Conservation (phyloP, 2,113 vertebrate species). For the Crotalus horridus region DNA sequence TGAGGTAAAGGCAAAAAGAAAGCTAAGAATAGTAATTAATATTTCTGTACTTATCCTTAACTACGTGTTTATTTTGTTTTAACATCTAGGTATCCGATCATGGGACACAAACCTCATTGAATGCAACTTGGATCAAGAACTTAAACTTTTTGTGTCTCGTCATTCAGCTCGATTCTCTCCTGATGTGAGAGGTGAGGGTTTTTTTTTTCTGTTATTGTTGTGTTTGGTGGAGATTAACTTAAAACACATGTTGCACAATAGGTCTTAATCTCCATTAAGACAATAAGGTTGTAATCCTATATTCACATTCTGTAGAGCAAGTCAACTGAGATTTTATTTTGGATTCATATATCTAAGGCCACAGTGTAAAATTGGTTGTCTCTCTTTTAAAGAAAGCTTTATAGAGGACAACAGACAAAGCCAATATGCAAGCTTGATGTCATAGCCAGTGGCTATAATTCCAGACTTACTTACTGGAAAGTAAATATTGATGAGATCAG, state of each 20-base stretch:
- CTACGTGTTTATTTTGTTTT: conserved; percentile 30
- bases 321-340: background rate
- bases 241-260: background rate
- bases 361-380: background rate
- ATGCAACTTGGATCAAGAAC: conserved; percentile 96
- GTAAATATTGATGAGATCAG: background rate
- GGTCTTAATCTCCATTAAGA: background rate
- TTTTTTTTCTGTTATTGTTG: conserved; percentile 10
- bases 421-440: background rate
- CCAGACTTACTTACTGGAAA: background rate
- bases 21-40: background rate
- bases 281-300: background rate
- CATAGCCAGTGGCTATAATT: background rate
- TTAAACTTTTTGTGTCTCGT: conserved; percentile 96
- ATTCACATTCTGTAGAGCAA: background rate
- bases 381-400: background rate
- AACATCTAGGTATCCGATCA: conserved; percentile 87
- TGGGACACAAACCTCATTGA: conserved; percentile 94
- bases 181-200: conserved; percentile 88
- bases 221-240: background rate
- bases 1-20: background rate
- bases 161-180: conserved; percentile 96
- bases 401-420: background rate
- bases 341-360: background rate
- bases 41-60: background rate